These are phyloP conservation scores for Parnassius apollo DNA, from an alignment of 2,888 invertebrate species.

Conservation along the genomic window DNA sequence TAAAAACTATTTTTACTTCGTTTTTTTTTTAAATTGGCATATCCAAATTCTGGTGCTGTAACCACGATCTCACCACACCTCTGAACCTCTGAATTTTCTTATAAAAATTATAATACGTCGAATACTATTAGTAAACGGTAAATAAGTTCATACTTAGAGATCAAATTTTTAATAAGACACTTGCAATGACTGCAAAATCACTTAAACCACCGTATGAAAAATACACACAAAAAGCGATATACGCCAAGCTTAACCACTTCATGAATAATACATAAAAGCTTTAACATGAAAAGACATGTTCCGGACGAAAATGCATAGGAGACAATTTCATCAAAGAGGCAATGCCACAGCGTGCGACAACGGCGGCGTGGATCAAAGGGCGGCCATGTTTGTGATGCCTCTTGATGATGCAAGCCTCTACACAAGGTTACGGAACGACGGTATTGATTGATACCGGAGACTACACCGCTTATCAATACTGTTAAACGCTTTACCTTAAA, in stretches of 20 bases:
- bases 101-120: too few species aligned
- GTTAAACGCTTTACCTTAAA: constrained; percentile 3
- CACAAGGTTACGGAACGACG: constrained; percentile 32
- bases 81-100: too few species aligned
- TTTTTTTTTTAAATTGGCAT: too few species aligned
- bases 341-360: constrained; percentile 28
- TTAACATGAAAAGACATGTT: constrained; percentile 32
- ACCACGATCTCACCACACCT: too few species aligned
- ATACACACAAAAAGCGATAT: constrained; percentile 8
- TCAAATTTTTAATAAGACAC: too few species aligned
- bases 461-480: not conserved
- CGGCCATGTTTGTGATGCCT: constrained; percentile 39
- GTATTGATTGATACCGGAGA: constrained; percentile 38
- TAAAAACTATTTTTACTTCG: too few species aligned
- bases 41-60: too few species aligned
- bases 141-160: too few species aligned
- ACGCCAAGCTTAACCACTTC: constrained; percentile 24
- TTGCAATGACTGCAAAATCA: too few species aligned
- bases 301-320: constrained; percentile 37
- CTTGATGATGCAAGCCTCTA: constrained; percentile 34
- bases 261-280: constrained; percentile 41
- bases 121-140: too few species aligned
- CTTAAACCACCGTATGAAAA: not conserved
- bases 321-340: constrained; percentile 46
- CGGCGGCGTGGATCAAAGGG: constrained; percentile 39